phyloP scores from a whole-genome alignment of 2,797 vertebrate genomes.

The Saxicola maurus region DNA sequence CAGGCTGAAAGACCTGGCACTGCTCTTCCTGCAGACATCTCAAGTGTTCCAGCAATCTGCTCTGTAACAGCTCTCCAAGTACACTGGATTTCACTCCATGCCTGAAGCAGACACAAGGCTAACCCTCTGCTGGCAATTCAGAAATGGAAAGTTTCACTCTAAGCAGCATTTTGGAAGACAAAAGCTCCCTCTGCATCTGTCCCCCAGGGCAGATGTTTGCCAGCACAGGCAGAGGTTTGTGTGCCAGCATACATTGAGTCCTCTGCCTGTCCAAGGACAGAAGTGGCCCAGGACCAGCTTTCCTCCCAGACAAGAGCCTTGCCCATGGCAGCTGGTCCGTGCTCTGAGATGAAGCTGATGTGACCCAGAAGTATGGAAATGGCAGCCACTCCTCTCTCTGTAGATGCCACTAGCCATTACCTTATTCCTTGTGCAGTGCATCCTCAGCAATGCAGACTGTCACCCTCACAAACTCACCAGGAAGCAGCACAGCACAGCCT shows the following conservation, averaged over 20 bases:
- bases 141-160: not conserved
- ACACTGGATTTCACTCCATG: not conserved
- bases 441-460: not conserved
- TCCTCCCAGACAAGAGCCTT: not conserved
- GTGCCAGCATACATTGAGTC: not conserved
- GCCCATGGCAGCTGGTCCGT: not conserved
- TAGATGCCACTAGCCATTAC: not conserved
- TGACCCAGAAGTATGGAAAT: not conserved
- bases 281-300: not conserved
- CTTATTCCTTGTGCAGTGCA: not conserved
- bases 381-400: not conserved
- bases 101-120: not conserved
- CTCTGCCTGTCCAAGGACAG: not conserved
- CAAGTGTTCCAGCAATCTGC: constrained; percentile 11
- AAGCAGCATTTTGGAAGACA: not conserved
- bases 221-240: not conserved
- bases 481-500: not conserved
- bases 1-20: constrained; percentile 6
- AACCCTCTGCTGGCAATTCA: not conserved
- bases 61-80: not conserved
- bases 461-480: not conserved
- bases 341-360: not conserved
- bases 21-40: not conserved
- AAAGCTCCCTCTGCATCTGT: not conserved
- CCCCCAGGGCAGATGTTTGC: not conserved